Conservation (phyloP, 2,797 vertebrate genomes). For the Periophthalmus magnuspinnatus region DNA sequence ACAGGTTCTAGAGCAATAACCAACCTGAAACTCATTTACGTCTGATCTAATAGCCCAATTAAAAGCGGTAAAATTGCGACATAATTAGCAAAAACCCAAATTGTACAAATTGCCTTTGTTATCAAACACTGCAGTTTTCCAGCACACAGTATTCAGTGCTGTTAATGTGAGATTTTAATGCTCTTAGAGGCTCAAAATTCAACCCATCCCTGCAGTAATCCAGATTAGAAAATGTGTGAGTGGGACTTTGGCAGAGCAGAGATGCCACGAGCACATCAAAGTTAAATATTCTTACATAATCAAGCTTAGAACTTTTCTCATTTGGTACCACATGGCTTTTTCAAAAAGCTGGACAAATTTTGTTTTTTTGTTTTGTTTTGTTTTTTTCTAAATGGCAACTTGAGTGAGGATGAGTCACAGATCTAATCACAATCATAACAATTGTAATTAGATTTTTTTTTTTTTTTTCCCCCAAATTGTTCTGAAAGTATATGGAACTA, state of each 20-base stretch:
- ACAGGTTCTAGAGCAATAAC: not conserved
- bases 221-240: conserved; percentile 52
- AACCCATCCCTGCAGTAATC: conserved; percentile 30
- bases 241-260: conserved; percentile 2
- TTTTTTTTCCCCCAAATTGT: too few species aligned
- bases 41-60: not conserved
- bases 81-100: not conserved
- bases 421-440: too few species aligned
- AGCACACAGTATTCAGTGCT: conserved; percentile 8
- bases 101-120: not conserved
- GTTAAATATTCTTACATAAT: conserved; percentile 58
- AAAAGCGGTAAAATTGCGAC: not conserved
- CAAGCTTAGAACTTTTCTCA: conserved; percentile 15
- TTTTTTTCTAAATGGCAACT: too few species aligned
- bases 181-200: conserved; percentile 39
- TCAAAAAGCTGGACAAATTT: not conserved
- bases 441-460: too few species aligned
- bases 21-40: not conserved
- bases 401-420: too few species aligned
- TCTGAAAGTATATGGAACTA: too few species aligned
- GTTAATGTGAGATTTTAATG: conserved; percentile 28
- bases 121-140: conserved; percentile 12
- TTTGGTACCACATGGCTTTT: conserved; percentile 34
- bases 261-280: not conserved
- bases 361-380: not conserved